A percentile compares a stretch with the other conserved stretches of the same genome.
phyloP scores from a whole-genome alignment of 1,140 invertebrate genomes.

The Eubasilissa regina region DNA sequence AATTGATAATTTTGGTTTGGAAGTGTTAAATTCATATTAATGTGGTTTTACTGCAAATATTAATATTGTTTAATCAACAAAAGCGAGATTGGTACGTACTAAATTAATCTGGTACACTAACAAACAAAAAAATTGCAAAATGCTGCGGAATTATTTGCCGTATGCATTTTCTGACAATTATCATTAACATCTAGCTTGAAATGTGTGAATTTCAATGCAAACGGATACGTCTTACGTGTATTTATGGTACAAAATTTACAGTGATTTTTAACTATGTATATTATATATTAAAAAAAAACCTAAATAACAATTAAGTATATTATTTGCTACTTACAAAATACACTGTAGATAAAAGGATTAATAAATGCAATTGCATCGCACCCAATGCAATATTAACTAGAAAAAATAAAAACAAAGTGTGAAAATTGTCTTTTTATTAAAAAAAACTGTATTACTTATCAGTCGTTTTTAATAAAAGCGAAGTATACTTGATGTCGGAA shows the following conservation, averaged over 20 bases:
- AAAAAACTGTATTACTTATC: slow-evolving; percentile 28
- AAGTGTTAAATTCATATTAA: no score
- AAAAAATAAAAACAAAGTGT: neutral
- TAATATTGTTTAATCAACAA: no score
- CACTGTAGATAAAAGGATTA: slow-evolving; percentile 36
- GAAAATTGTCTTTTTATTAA: slow-evolving; percentile 4
- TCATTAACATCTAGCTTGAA: no score
- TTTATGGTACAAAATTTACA: slow-evolving; percentile 41
- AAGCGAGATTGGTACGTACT: no score
- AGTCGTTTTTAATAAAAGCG: slow-evolving; percentile 1
- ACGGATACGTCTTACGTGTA: slow-evolving; percentile 12
- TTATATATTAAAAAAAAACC: slow-evolving; percentile 13
- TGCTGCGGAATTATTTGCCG: no score
- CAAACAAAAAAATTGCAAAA: no score
- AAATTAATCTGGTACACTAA: no score
- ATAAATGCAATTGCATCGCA: slow-evolving; percentile 39
- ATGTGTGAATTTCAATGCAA: neutral
- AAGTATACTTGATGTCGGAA: neutral
- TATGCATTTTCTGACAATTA: no score
- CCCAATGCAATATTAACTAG: slow-evolving; percentile 11
- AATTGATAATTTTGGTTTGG: no score
- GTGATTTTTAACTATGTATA: slow-evolving; percentile 6
- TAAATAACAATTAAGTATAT: slow-evolving; percentile 38
- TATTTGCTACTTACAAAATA: slow-evolving; percentile 36
- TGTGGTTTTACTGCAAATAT: no score